phyloP scores from a whole-genome alignment of 2,797 vertebrate genomes.

The Poecile montanus region DNA sequence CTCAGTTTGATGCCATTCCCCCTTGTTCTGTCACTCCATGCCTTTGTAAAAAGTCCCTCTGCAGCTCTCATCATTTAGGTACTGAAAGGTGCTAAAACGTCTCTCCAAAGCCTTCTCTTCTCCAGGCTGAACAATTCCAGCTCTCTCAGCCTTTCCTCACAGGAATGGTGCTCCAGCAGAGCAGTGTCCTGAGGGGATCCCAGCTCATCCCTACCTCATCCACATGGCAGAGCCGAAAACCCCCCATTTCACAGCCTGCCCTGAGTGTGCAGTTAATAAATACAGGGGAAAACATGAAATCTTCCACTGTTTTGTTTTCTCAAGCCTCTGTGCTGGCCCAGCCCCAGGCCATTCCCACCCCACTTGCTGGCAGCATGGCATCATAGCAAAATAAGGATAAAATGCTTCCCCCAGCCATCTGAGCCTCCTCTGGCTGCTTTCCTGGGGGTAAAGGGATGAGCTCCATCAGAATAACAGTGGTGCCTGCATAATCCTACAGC shows the following conservation, averaged over 20 bases:
- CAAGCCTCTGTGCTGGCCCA: background rate
- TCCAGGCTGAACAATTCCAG: background rate
- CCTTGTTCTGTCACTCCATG: background rate
- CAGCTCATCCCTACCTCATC: background rate
- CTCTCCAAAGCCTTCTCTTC: background rate
- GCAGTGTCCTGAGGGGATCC: background rate
- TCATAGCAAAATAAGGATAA: background rate
- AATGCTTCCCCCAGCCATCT: background rate
- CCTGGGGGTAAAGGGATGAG: background rate
- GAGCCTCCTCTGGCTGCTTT: constrained; percentile 18
- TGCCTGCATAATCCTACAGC: constrained; percentile 34
- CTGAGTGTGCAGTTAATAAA: background rate
- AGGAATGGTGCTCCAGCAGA: background rate
- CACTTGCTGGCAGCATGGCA: background rate
- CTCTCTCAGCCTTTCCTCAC: background rate
- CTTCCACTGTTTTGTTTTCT: background rate
- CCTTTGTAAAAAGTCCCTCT: background rate
- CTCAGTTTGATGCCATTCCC: background rate
- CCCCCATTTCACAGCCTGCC: background rate
- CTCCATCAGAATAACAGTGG: background rate
- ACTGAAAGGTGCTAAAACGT: background rate
- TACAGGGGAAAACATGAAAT: background rate
- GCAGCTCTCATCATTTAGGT: background rate
- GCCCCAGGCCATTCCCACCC: background rate
- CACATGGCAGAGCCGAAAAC: fast-evolving